Percentiles rank a stretch among this genome's conserved stretches.
These are phyloP conservation scores for Smutsia gigantea DNA, from an alignment of 2,797 vertebrate genomes.

Conservation along the genomic window DNA sequence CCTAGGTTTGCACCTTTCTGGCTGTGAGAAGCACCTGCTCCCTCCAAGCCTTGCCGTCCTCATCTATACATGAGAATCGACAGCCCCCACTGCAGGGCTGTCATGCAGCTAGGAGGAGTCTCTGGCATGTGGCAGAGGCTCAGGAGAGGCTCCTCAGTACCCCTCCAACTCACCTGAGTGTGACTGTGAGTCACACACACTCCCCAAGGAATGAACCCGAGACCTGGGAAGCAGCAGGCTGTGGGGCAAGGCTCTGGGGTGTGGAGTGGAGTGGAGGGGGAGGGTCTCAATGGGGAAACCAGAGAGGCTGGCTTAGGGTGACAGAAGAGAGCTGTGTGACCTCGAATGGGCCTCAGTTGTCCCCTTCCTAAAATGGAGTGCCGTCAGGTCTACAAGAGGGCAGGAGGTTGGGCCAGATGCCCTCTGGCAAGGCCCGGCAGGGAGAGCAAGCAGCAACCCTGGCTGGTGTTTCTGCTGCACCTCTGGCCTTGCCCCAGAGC, in stretches of 20 bases:
- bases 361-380: too few relatives aligned
- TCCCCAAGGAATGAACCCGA: background rate
- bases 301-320: too few relatives aligned
- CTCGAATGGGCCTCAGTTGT: too few relatives aligned
- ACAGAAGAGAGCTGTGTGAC: too few relatives aligned
- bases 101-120: background rate
- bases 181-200: constrained; percentile 29
- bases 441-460: too few relatives aligned
- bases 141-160: background rate
- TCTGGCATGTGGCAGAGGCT: background rate
- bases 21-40: background rate
- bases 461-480: too few relatives aligned
- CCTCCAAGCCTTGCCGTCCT: background rate
- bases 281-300: too few relatives aligned
- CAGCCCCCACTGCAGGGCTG: background rate
- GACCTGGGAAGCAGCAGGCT: background rate
- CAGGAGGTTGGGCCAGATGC: too few relatives aligned
- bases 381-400: too few relatives aligned
- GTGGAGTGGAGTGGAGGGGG: too few relatives aligned
- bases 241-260: background rate
- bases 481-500: background rate
- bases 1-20: background rate
- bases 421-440: too few relatives aligned
- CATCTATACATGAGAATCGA: background rate
- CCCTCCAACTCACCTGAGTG: background rate